These are phyloP conservation scores for Lasioglossum calceatum DNA, from an alignment of 2,888 invertebrate genomes.

Conservation along the genomic window DNA sequence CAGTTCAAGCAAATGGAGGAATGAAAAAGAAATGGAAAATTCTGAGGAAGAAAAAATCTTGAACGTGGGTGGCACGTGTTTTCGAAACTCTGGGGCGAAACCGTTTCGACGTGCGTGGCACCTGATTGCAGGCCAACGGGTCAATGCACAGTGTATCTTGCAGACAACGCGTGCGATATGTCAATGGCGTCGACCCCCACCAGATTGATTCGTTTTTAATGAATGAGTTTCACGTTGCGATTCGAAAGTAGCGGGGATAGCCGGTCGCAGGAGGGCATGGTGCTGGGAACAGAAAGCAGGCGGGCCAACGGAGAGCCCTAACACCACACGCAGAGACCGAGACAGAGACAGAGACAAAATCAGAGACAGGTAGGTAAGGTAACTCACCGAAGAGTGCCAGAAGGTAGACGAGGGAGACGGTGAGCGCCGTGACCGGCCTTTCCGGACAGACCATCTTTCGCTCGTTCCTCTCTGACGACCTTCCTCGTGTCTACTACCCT, in stretches of 20 bases:
- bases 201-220: constrained; percentile 23
- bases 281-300: constrained; percentile 34
- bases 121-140: neutral
- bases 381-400: constrained; percentile 81
- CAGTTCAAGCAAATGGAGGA: too few species aligned
- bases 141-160: neutral
- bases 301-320: constrained; percentile 37
- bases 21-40: neutral
- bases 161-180: neutral
- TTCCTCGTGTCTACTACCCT: constrained; percentile 64
- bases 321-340: neutral
- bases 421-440: constrained; percentile 71
- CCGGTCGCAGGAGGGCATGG: constrained; percentile 21
- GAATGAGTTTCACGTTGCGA: constrained; percentile 28
- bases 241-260: constrained; percentile 33
- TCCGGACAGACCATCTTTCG: constrained; percentile 73
- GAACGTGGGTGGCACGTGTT: neutral
- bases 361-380: constrained; percentile 40
- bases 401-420: constrained; percentile 78
- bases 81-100: neutral
- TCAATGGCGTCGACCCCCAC: neutral
- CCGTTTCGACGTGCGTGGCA: neutral
- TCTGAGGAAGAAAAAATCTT: neutral
- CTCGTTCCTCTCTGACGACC: constrained; percentile 66
- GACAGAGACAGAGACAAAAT: neutral